These are phyloP conservation scores for Coendou prehensilis DNA, from an alignment of 2,797 vertebrate species.

Conservation along the genomic window DNA sequence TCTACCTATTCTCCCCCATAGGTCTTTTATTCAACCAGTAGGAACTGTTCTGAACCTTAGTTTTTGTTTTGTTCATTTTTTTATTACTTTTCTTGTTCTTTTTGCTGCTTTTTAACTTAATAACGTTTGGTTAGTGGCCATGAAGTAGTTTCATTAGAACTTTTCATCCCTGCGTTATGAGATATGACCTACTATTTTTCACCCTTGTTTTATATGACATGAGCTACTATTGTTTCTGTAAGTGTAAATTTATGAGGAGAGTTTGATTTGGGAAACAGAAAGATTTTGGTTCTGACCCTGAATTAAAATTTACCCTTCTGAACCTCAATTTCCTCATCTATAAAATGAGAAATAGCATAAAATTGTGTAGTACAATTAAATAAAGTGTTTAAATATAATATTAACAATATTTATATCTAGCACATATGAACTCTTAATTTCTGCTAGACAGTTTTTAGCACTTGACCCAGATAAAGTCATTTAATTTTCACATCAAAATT, in stretches of 20 bases:
- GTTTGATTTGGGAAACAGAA: conserved; percentile 9
- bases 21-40: rapidly evolving
- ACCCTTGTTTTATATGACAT: not conserved
- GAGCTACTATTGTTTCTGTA: not conserved
- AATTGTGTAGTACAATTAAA: not conserved
- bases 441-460: not conserved
- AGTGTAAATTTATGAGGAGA: not conserved
- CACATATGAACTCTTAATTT: not conserved
- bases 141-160: not conserved
- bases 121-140: not conserved
- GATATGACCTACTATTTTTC: not conserved
- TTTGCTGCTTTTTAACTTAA: not conserved
- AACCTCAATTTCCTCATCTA: not conserved
- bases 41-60: not conserved
- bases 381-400: not conserved
- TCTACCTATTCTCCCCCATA: not conserved
- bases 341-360: not conserved
- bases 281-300: not conserved
- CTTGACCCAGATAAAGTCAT: not conserved
- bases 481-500: not conserved
- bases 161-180: not conserved
- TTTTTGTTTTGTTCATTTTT: not conserved
- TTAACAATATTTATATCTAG: not conserved
- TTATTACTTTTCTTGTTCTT: not conserved
- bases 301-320: not conserved